Evolutionary conservation across 2,888 invertebrate species (phyloP).

Genomic region (Bombylius discolor): DNA sequence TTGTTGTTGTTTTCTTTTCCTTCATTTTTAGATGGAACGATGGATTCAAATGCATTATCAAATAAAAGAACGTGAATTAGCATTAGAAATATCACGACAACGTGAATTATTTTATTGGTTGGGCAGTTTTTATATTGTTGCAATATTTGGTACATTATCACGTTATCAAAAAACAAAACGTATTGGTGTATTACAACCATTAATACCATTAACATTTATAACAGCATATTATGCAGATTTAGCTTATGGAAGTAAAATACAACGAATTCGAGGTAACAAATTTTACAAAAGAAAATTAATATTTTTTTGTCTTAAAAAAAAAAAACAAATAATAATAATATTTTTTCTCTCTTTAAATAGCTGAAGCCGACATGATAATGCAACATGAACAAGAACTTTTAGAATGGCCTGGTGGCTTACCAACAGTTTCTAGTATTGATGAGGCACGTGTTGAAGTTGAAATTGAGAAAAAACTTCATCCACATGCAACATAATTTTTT

Average conservation of each 20-base stretch:
- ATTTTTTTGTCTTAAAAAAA: slow-evolving; percentile 5
- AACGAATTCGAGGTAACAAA: slow-evolving; percentile 53
- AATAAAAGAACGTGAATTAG: slow-evolving; percentile 59
- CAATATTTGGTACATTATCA: slow-evolving; percentile 38
- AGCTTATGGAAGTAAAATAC: slow-evolving; percentile 63
- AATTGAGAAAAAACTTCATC: slow-evolving; percentile 52
- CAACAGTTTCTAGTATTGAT: slow-evolving; percentile 59
- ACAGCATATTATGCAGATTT: slow-evolving; percentile 61
- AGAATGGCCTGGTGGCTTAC: slow-evolving; percentile 59
- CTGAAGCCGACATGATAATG: slow-evolving; percentile 69
- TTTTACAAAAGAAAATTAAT: slow-evolving; percentile 13
- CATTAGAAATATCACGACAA: slow-evolving; percentile 54
- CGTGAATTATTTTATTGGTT: slow-evolving; percentile 64
- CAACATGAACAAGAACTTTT: slow-evolving; percentile 55
- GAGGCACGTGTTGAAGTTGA: slow-evolving; percentile 49
- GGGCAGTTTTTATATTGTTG: slow-evolving; percentile 49
- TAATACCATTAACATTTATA: slow-evolving; percentile 58
- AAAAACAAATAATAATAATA: slow-evolving; percentile 2
- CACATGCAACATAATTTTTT: slow-evolving; percentile 27
- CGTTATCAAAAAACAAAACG: slow-evolving; percentile 50
- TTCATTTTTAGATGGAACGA: slow-evolving; percentile 48
- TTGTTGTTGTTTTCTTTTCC: no score
- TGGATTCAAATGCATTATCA: slow-evolving; percentile 71
- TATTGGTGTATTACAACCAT: slow-evolving; percentile 46
- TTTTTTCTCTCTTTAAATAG: slow-evolving; percentile 24